A percentile compares a stretch with the other conserved stretches of the same genome.
Evolutionary conservation across 2,888 invertebrate genomes (phyloP).

Genomic region (Diplazon laetatorius): DNA sequence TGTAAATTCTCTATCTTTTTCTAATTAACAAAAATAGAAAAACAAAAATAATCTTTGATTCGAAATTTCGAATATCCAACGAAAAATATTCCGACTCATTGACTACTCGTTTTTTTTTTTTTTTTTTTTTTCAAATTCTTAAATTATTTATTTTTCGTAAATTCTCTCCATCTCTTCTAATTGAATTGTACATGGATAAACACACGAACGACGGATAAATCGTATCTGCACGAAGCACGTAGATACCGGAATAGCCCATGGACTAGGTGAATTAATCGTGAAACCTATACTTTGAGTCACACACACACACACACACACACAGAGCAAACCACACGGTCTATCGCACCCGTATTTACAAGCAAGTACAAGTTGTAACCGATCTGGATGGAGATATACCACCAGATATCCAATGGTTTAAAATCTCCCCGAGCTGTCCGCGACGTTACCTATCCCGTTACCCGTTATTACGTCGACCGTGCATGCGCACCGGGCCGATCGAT

Average conservation of each 20-base stretch:
- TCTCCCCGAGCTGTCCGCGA: conserved; percentile 45
- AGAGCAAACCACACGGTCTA: conserved; percentile 11
- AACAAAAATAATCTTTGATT: no score
- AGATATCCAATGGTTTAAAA: conserved; percentile 52
- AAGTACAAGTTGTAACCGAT: conserved; percentile 61
- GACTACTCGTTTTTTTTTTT: no score
- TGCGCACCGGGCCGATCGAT: conserved; percentile 55
- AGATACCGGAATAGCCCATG: conserved; percentile 39
- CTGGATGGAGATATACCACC: conserved; percentile 62
- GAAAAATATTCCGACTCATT: no score
- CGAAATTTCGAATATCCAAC: no score
- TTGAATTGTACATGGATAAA: no score
- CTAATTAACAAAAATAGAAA: no score
- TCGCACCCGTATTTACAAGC: conserved; percentile 62
- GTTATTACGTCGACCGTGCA: conserved; percentile 58
- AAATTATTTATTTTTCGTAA: no score
- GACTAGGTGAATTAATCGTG: conserved; percentile 53
- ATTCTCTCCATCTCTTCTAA: no score
- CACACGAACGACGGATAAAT: no score
- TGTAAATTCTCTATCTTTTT: no score
- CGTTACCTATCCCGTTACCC: conserved; percentile 62
- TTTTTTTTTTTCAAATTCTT: no score
- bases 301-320: no score
- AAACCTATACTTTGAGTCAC: conserved; percentile 55
- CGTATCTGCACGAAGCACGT: conserved; percentile 14